A percentile compares a stretch with the other conserved stretches of the same genome.
phyloP scores from a whole-genome alignment of 1,140 invertebrate species.

The Tetragnatha versicolor region DNA sequence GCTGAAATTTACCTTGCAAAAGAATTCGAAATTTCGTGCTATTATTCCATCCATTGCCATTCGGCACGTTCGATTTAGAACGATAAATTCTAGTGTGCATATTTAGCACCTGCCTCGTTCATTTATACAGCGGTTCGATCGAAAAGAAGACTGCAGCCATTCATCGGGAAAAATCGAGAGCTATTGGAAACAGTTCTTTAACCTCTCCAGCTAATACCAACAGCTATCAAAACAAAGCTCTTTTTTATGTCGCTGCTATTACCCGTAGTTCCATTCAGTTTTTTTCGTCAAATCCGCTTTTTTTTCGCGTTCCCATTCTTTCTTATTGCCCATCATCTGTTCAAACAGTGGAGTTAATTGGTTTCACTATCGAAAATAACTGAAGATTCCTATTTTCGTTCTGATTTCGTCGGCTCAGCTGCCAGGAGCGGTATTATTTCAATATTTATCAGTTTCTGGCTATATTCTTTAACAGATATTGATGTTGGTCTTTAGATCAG shows the following conservation, averaged over 20 bases:
- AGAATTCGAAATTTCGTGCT: too few species aligned
- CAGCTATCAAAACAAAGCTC: conserved; percentile 34
- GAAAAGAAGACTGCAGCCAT: neutral
- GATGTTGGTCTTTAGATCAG: conserved; percentile 29
- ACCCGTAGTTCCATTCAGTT: neutral
- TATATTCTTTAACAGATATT: conserved; percentile 27
- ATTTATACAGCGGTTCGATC: neutral
- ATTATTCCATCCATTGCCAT: too few species aligned
- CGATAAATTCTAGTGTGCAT: neutral
- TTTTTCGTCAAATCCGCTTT: conserved; percentile 16
- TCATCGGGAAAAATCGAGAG: neutral
- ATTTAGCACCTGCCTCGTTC: neutral
- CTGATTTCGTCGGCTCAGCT: conserved; percentile 24
- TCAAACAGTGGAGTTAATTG: conserved; percentile 45
- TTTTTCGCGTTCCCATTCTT: neutral
- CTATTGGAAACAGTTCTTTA: conserved; percentile 40
- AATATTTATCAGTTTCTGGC: conserved; percentile 36
- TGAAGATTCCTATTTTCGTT: conserved; percentile 11
- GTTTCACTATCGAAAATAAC: conserved; percentile 48
- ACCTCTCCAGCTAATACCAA: conserved; percentile 4
- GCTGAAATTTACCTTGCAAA: too few species aligned
- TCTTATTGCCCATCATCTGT: conserved; percentile 3
- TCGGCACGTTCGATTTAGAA: neutral
- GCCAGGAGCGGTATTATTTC: neutral
- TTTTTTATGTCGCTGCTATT: neutral